Evolutionary conservation across 2,888 invertebrate species (phyloP), one percentile per base, ranked within the genome.

Genomic region (Mesorhabditis belari): DNA sequence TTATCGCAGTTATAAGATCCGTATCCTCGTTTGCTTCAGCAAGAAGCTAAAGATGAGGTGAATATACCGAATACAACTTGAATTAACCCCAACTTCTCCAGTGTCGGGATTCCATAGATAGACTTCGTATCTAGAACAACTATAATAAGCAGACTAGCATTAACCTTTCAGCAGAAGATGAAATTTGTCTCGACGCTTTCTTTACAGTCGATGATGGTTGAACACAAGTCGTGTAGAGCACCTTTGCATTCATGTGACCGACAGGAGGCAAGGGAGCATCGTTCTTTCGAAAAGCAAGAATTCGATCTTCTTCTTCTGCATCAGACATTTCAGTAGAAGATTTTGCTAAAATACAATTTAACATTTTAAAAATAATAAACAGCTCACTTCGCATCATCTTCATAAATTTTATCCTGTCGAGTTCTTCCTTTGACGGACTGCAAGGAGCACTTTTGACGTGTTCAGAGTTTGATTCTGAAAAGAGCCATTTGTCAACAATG

Each of bases 291-390:
- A n/a, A n/a, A n/a, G n/a, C n/a, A n/a, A n/a, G n/a, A n/a, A n/a
- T n/a, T n/a, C n/a, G n/a, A n/a, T n/a, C n/a, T n/a, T n/a, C n/a
- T 81, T 96, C 95, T 9, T 96, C 91, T 25, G 89, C 88, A 80
- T 90, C 89, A 1, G 94, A 91, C 80, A 96, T 92, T 80, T 91
- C 90, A 77, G 95, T 87, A 19, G 87, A 86, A 6, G 87, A 86
- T 72, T 87, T 87, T 81, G 89, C 90, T 24, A 69, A 69, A 5
- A 73, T 74, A 0, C 74, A 70, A 2, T 72, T 61, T 12, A 73
- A 69, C 56, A 67, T 65, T 27, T 71, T 59, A 9, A 63, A 62
- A 6, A 63, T 60, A 4, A 57, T 35, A 12, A 44, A 35, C 19
- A 5, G 25, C 44, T 71, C 74, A 58, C 70, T 71, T 25, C 68